Evolutionary conservation across 2,797 vertebrate species (phyloP).

Genomic region (Chrosomus eos): DNA sequence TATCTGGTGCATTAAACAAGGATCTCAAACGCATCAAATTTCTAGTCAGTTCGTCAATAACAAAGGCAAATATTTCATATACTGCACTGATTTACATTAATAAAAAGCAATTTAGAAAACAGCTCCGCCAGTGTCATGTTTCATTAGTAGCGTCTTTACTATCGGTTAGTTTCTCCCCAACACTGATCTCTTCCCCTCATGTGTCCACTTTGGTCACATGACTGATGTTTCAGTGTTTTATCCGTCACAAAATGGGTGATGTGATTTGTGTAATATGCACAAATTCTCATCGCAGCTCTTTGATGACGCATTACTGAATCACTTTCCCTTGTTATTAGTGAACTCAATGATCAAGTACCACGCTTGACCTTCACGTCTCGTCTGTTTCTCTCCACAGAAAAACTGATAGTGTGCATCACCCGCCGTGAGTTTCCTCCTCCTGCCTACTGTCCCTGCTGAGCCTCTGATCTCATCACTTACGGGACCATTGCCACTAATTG

Average conservation of each 20-base stretch:
- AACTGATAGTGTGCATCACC: constrained; percentile 82
- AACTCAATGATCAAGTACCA: neutral
- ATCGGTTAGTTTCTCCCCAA: constrained; percentile 25
- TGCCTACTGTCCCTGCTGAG: constrained; percentile 81
- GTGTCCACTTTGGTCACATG: constrained; percentile 54
- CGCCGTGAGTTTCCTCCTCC: constrained; percentile 78
- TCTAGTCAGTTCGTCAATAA: neutral
- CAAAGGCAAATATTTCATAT: neutral
- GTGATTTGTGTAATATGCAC: constrained; percentile 47
- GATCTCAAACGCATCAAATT: neutral
- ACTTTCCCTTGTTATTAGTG: neutral
- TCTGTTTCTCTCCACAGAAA: constrained; percentile 72
- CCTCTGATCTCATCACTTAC: constrained; percentile 53
- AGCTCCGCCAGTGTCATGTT: neutral
- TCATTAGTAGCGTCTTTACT: neutral
- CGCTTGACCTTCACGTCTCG: constrained; percentile 3
- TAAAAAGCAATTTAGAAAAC: neutral
- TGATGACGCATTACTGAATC: constrained; percentile 15
- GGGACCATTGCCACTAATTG: constrained; percentile 70
- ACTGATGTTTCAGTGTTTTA: constrained; percentile 38
- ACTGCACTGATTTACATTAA: neutral
- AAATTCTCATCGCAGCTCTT: constrained; percentile 13
- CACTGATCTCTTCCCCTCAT: constrained; percentile 37
- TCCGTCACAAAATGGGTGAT: constrained; percentile 15
- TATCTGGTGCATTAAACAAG: neutral